These are phyloP conservation scores for Carcinoscorpius rotundicauda DNA, from an alignment of 1,140 invertebrate genomes.

Conservation along the genomic window DNA sequence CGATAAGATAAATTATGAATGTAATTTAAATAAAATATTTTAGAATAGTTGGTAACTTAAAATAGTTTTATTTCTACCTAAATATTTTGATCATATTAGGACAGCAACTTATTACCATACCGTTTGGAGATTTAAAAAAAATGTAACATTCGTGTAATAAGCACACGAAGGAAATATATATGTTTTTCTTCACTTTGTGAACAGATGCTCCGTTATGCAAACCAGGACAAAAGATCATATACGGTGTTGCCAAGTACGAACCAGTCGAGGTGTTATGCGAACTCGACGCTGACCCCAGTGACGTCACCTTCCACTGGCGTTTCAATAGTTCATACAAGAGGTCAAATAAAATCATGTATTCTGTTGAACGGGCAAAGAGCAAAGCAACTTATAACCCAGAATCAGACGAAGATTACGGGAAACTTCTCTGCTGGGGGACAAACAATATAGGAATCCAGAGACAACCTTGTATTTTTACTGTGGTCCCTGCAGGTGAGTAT, in stretches of 20 bases:
- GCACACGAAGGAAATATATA: too few relatives aligned
- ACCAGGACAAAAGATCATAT: neutral
- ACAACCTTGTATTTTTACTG: conserved; percentile 27
- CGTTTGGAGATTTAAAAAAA: too few relatives aligned
- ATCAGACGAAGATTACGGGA: conserved; percentile 24
- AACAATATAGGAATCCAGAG: conserved; percentile 28
- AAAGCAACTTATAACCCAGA: conserved; percentile 22
- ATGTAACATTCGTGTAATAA: too few relatives aligned
- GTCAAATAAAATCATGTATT: conserved; percentile 18
- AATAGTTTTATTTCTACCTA: too few relatives aligned
- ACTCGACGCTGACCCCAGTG: conserved; percentile 62
- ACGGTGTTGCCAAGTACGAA: neutral
- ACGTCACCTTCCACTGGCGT: conserved; percentile 39
- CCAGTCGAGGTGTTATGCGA: neutral
- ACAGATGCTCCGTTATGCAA: too few relatives aligned
- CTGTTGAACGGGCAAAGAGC: conserved; percentile 12
- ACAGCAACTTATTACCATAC: too few relatives aligned
- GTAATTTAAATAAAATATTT: too few relatives aligned
- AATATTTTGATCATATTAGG: too few relatives aligned
- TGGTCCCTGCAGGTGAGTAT: conserved; percentile 25
- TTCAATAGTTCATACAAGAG: conserved; percentile 18
- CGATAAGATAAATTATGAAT: too few relatives aligned
- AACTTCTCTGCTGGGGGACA: conserved; percentile 26
- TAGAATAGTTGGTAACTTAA: too few relatives aligned
- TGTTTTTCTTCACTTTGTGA: too few relatives aligned